Percentiles rank a stretch among this genome's conserved stretches.
These are phyloP conservation scores for Muscina levida DNA, from an alignment of 2,888 invertebrate species.

Conservation along the genomic window DNA sequence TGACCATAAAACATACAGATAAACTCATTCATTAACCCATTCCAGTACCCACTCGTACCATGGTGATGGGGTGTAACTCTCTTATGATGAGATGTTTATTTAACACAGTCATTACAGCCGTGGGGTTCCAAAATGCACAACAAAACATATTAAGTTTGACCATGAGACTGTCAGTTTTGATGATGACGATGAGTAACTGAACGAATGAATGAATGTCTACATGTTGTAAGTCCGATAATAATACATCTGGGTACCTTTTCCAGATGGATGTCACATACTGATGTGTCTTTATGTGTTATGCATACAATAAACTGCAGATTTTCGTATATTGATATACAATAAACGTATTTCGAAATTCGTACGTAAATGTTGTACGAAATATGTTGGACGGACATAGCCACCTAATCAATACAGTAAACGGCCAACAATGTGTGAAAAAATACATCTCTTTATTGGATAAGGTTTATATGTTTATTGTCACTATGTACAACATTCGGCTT, in stretches of 20 bases:
- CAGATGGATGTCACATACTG: background rate
- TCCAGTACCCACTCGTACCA: background rate
- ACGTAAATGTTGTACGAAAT: slow-evolving; percentile 6
- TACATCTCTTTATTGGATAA: too few relatives aligned
- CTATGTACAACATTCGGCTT: too few relatives aligned
- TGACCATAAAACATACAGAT: background rate
- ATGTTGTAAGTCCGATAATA: background rate
- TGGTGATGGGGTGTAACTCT: background rate
- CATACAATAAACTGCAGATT: background rate
- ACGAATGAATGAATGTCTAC: background rate
- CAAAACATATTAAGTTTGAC: too few relatives aligned
- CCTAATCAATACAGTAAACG: background rate
- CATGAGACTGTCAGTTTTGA: background rate
- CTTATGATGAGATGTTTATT: too few relatives aligned
- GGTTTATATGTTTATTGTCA: too few relatives aligned
- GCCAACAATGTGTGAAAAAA: too few relatives aligned
- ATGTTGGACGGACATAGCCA: background rate
- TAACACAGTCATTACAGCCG: too few relatives aligned
- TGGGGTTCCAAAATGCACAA: too few relatives aligned
- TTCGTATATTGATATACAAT: background rate
- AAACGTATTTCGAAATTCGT: slow-evolving; percentile 9
- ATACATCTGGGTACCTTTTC: background rate
- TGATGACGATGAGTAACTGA: background rate
- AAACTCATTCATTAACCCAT: background rate
- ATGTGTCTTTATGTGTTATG: background rate